Evolutionary conservation across 2,888 invertebrate genomes (phyloP), one percentile per base, ranked within the genome.

Genomic region (Ceriagrion tenellum): DNA sequence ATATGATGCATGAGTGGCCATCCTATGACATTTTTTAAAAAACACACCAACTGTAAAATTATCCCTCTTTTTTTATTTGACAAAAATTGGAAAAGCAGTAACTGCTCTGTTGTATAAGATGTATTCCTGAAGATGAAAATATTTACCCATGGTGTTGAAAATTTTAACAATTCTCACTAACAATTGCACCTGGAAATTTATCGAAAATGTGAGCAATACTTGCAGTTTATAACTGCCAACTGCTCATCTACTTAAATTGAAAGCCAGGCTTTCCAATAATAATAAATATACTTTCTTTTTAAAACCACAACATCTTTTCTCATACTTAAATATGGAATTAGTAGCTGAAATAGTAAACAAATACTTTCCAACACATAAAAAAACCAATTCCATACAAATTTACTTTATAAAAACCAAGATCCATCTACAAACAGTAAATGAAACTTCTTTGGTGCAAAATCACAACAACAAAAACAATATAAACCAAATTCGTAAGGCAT

Each of bases 391-490:
- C 89, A 95, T 95, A 88, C 69, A 89, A 90, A 90, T 95, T 89
- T 95, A 95, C 69, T 95, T 90, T 69, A 90, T 95, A 95, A 90
- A 90, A 95, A 90, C 88, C 88, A 90, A 95, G 81, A 56, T 90
- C 93, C 63, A 91, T 95, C 88, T 95, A 90, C 91, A 55, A 91
- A 93, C 91, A 93, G 88, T 95, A 95, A 88, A 88, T 95, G 63
- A 90, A 95, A 95, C 59, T 93, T 95, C 93, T 93, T 93, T 93
- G 93, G 95, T 95, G 90, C 95, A 95, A 95, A 95, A 95, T 95
- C 95, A 95, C 95, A 95, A 95, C 95, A 95, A 90, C 95, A 95
- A 95, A 90, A 95, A 93, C 95, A 95, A 59, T 88, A 95, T 93
- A 95, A 95, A 95, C 91, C 81, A 95, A 95, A 90, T 93, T 91